These are phyloP conservation scores for Capromys pilorides DNA, from an alignment of 2,797 vertebrate species.

Conservation along the genomic window DNA sequence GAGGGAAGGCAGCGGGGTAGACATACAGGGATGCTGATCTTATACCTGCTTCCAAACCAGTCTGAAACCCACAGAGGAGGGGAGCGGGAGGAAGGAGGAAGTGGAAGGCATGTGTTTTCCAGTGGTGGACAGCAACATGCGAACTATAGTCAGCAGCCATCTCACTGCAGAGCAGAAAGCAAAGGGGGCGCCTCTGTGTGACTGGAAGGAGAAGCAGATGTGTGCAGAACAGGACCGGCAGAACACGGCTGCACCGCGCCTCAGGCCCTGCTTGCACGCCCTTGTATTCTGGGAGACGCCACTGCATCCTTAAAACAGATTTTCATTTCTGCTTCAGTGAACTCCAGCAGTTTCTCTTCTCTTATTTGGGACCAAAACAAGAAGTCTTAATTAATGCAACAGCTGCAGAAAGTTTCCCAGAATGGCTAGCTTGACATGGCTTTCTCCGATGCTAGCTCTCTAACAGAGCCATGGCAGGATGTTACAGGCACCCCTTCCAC, in stretches of 20 bases:
- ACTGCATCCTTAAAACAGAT: conserved; percentile 59
- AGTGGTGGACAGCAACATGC: neutral
- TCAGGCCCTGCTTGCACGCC: neutral
- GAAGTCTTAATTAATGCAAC: conserved; percentile 60
- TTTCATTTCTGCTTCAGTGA: conserved; percentile 58
- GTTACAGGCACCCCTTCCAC: neutral
- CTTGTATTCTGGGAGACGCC: conserved; percentile 39
- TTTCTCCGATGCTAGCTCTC: conserved; percentile 26
- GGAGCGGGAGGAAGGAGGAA: too few relatives aligned
- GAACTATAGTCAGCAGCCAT: neutral
- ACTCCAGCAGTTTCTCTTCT: conserved; percentile 66
- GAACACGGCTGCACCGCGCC: neutral
- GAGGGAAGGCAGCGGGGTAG: neutral
- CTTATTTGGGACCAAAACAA: conserved; percentile 48
- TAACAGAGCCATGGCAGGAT: neutral
- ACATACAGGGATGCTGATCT: neutral
- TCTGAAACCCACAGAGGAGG: neutral
- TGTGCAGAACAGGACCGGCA: neutral
- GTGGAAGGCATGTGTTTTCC: neutral
- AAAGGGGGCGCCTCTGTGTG: neutral
- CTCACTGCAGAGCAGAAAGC: neutral
- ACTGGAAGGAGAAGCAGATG: neutral
- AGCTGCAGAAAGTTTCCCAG: conserved; percentile 61
- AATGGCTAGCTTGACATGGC: conserved; percentile 31
- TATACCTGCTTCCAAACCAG: neutral